Percentiles rank a stretch among this genome's conserved stretches.
phyloP scores from a whole-genome alignment of 2,797 vertebrate species.

The Geotrypetes seraphini region DNA sequence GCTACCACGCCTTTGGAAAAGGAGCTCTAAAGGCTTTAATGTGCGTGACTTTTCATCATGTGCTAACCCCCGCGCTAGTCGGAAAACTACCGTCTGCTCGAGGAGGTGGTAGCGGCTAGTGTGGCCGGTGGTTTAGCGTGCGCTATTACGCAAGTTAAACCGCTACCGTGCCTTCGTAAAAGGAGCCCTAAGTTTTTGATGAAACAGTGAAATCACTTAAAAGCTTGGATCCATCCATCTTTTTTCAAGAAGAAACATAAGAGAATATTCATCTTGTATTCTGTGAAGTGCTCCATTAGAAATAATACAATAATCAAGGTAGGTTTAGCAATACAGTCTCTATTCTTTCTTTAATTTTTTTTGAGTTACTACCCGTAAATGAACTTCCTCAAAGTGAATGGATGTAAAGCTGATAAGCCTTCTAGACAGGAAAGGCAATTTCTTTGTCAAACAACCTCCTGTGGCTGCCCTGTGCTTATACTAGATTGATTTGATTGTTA shows the following conservation, averaged over 20 bases:
- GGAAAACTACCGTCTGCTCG: too few relatives aligned
- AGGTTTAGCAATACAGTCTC: neutral
- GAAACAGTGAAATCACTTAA: neutral
- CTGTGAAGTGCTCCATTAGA: neutral
- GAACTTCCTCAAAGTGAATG: conserved; percentile 1
- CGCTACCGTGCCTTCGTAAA: too few relatives aligned
- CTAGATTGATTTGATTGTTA: conserved; percentile 32
- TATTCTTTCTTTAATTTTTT: too few relatives aligned
- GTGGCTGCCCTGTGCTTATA: conserved; percentile 7
- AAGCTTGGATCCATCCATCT: neutral
- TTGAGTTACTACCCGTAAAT: neutral
- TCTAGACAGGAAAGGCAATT: neutral
- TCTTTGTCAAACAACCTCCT: conserved; percentile 23
- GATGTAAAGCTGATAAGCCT: neutral
- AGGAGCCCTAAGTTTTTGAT: neutral
- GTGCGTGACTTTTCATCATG: too few relatives aligned
- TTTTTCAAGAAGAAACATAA: neutral
- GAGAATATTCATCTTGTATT: neutral
- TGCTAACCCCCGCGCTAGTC: too few relatives aligned
- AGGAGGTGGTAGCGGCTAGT: too few relatives aligned
- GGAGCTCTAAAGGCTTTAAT: too few relatives aligned
- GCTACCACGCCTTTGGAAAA: too few relatives aligned
- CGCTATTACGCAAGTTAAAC: too few relatives aligned
- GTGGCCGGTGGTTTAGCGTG: too few relatives aligned
- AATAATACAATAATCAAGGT: neutral